Percentiles rank a stretch among this genome's conserved stretches.
Evolutionary conservation across 2,797 vertebrate species (phyloP).

Genomic region (Cryptoblepharus egeriae): DNA sequence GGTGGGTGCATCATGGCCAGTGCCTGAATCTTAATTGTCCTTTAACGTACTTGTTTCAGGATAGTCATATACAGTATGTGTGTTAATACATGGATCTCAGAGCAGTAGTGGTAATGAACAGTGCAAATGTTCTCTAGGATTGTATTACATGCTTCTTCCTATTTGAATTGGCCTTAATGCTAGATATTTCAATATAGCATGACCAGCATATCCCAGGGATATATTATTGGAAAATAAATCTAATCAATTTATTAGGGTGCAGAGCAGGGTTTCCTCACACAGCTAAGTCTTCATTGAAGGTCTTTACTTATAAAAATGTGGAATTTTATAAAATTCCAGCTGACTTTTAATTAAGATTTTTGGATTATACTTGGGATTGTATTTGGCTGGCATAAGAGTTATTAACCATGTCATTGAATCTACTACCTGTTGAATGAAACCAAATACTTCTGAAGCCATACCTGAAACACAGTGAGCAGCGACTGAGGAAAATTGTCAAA

Average conservation of each 20-base stretch:
- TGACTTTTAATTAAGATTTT: background rate
- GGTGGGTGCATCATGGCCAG: too few relatives aligned
- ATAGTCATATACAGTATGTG: too few relatives aligned
- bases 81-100: too few relatives aligned
- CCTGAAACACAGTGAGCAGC: slow-evolving; percentile 99
- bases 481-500: slow-evolving; percentile 99
- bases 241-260: background rate
- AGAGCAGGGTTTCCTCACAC: background rate
- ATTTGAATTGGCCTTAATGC: background rate
- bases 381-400: background rate
- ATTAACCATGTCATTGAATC: background rate
- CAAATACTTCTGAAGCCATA: slow-evolving; percentile 58
- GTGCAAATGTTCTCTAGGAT: background rate
- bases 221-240: background rate
- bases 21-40: too few relatives aligned
- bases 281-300: background rate
- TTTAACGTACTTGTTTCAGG: too few relatives aligned
- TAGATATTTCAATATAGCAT: background rate
- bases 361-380: background rate
- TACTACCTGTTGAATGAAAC: background rate
- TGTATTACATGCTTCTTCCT: background rate
- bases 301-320: background rate
- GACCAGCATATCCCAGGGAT: background rate
- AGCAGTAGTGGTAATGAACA: background rate
- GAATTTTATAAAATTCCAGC: background rate